Conservation (phyloP, 2,113 vertebrate species). For the Pygoscelis adeliae region DNA sequence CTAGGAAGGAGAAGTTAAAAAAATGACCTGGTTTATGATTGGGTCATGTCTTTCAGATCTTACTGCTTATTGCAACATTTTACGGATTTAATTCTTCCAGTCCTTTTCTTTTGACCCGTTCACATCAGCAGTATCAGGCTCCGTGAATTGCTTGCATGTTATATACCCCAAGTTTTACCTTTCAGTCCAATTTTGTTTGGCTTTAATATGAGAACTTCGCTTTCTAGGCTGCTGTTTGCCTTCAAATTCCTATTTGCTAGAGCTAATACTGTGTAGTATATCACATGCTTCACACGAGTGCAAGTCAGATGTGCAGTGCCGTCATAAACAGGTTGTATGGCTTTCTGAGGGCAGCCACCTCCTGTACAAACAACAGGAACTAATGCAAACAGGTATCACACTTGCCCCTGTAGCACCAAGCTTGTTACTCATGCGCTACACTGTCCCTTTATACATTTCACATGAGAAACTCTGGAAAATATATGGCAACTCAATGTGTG, state of each 20-base stretch:
- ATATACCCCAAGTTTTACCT: not conserved
- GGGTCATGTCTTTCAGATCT: not conserved
- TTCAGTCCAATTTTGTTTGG: not conserved
- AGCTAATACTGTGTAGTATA: not conserved
- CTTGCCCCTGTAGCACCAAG: not conserved
- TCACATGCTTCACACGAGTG: fast-evolving
- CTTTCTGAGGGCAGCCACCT: not conserved
- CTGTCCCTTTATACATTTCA: not conserved
- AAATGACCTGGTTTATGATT: not conserved
- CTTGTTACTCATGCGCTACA: too few species aligned
- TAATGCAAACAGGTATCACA: not conserved
- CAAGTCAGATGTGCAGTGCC: not conserved
- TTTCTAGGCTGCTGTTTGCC: not conserved
- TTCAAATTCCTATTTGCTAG: not conserved
- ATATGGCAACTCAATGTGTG: not conserved
- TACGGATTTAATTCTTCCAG: not conserved
- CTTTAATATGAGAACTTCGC: not conserved
- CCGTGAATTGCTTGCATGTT: not conserved
- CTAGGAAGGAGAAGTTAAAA: not conserved
- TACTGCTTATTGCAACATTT: not conserved
- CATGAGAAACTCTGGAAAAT: not conserved
- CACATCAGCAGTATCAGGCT: not conserved
- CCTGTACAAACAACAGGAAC: too few species aligned
- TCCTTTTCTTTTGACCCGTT: not conserved
- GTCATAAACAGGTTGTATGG: too few species aligned